Evolutionary conservation across 2,113 vertebrate genomes (phyloP), one percentile per base, ranked within the genome.

Genomic region (Malurus alboscapulatus): DNA sequence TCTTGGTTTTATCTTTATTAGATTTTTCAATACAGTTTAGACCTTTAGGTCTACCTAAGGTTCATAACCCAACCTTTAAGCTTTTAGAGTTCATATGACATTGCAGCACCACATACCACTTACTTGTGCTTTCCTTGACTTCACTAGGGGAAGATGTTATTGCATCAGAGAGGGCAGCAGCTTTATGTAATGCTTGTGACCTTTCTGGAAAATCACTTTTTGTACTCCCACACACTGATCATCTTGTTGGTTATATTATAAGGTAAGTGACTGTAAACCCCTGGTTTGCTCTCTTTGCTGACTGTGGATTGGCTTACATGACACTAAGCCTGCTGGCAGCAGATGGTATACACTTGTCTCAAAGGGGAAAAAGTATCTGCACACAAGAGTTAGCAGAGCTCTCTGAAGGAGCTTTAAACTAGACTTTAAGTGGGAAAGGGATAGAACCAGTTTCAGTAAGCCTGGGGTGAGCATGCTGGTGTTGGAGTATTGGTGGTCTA

Each of bases 221-320:
- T 53, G 99, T 99, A 2, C 97, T 99, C 85, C 99, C 99, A 8
- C 99, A 99, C 95, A 99, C 99, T 1, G 99, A 99, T 94, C 99
- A 99, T 95, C 97, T 99, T 14, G 99, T 99, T 89, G 99, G 99
- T 65, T 99, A 99, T 81, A 99, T 99, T 79, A 99, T 99, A 97
- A 98, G 99, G 99, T 99, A 71, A 94, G 87, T 84, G 50, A 50
- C 57, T 88, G 6, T 30, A 77, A 65, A 47, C 10, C 12, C 3
- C 44, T 62, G 8, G 8, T 50, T 87, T 75, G 19, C 48, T 38
- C 42, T 83, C 21, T 50, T 72, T 86, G 50, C 62, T n/a, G n/a
- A 2, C 14, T 0, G 0, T 55, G 25, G 47, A 6, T 10, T 17
- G 3, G 32, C 51, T 75, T 27, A 14, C 11, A 10, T 0, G 0